Evolutionary conservation across 2,888 invertebrate species (phyloP).

Genomic region (Dicyrtomina minuta): DNA sequence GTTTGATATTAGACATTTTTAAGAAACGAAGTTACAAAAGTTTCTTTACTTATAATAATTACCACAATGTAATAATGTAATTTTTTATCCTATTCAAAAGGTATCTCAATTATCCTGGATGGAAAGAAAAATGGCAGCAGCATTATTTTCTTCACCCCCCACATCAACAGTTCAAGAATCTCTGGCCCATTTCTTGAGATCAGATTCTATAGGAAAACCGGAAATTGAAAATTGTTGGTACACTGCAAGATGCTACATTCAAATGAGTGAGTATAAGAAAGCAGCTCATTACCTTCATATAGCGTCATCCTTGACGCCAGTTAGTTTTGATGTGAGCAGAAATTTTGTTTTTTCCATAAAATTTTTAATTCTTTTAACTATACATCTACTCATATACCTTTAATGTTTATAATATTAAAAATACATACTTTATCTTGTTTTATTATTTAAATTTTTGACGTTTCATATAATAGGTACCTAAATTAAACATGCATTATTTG

Average conservation of each 20-base stretch:
- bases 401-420: no score
- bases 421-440: no score
- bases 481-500: no score
- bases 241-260: constrained; percentile 64
- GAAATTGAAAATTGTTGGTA: constrained; percentile 63
- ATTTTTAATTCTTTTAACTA: not conserved
- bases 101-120: constrained; percentile 66
- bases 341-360: not conserved
- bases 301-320: constrained; percentile 53
- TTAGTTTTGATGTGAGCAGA: not conserved
- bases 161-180: constrained; percentile 66
- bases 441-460: no score
- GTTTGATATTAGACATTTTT: not conserved
- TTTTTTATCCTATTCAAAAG: no score
- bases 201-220: constrained; percentile 59
- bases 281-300: constrained; percentile 61
- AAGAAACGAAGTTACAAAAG: not conserved
- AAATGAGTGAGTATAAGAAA: constrained; percentile 58
- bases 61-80: no score
- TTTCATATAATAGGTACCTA: no score
- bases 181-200: constrained; percentile 61
- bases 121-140: constrained; percentile 66
- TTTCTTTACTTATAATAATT: no score
- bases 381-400: not conserved
- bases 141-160: constrained; percentile 67